Evolutionary conservation across 2,888 invertebrate genomes (phyloP).

Genomic region (Aphodius granarius): DNA sequence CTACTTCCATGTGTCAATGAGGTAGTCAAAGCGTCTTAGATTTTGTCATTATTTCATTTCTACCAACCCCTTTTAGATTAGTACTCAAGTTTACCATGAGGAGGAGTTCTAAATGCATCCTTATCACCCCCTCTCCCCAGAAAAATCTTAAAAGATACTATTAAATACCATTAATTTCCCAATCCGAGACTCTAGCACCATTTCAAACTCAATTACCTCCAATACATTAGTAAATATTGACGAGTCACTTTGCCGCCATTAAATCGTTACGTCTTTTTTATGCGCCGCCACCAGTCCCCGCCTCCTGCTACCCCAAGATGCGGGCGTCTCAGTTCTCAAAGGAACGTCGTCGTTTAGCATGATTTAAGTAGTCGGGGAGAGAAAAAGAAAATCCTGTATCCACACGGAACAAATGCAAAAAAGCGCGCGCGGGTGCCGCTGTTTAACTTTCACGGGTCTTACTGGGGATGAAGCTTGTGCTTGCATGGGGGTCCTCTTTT

Average conservation of each 20-base stretch:
- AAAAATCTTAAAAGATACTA: neutral
- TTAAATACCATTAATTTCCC: neutral
- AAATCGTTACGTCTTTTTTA: neutral
- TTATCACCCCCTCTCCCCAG: no score
- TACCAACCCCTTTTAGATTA: neutral
- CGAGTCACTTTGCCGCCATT: neutral
- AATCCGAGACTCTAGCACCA: neutral
- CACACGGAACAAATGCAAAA: neutral
- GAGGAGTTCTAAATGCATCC: no score
- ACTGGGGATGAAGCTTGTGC: neutral
- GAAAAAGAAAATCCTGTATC: neutral
- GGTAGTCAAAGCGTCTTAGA: no score
- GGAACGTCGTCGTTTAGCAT: neutral
- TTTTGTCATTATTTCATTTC: no score
- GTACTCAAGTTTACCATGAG: no score
- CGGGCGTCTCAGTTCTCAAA: neutral
- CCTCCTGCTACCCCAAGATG: neutral
- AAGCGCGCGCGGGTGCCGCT: slow-evolving; percentile 2
- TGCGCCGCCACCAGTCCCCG: neutral
- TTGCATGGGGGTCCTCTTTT: slow-evolving; percentile 17
- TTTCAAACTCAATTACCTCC: neutral
- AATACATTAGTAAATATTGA: neutral
- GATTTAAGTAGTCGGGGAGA: neutral
- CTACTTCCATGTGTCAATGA: no score
- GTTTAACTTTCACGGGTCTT: slow-evolving; percentile 10